Base-by-base conservation (phyloP, 2,888 invertebrate genomes). In the Rhynchonema sp. region DNA sequence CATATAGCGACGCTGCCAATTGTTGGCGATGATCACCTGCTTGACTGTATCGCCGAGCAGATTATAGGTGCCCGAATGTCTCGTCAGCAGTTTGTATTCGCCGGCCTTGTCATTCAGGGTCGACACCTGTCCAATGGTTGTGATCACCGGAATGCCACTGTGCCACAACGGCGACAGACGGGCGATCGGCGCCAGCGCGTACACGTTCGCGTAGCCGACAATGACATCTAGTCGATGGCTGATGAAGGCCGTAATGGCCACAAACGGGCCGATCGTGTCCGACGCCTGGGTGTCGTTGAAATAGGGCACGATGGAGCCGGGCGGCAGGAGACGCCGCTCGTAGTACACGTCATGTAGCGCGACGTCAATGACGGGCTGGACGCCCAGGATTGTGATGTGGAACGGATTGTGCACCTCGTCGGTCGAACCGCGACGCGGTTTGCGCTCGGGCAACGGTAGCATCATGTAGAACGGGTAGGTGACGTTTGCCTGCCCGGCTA, bases 191-290 rank as follows among this genome's bases (percentile, higher is more conserved):
- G 87, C 87, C 68, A 88, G 80, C 20, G 85, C 85, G 75, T 89
- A 88, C 71, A 86, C 85, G 74, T 87, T 87, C 23, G 87, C 84
- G 53, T 87, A 84, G 0, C 88, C 88, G 70, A 88, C 80, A 69
- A 88, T 84, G 17, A 84, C 86, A 77, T 88, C 86, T 80, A 82
- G 27, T 3, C 26, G 9, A 23, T 27, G 27, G 28, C 28, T 3
- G 27, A 26, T 27, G 6, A 27, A 52, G 6, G 52, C 52, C n/a
- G 9, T 23, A 23, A 54, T 20, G 2, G 27, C 28, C 27, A 54
- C 6, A 3, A 22, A 6, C 28, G 54, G 54, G 6, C 54, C 27
- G 27, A 27, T 54, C 22, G 27, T 9, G 3, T 27, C 54, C 27
- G 54, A 54, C 17, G 17, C 2, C 26, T 54, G 25, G 27, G 54